phyloP scores from a whole-genome alignment of 2,888 invertebrate species.

The Trichopria drosophilae region DNA sequence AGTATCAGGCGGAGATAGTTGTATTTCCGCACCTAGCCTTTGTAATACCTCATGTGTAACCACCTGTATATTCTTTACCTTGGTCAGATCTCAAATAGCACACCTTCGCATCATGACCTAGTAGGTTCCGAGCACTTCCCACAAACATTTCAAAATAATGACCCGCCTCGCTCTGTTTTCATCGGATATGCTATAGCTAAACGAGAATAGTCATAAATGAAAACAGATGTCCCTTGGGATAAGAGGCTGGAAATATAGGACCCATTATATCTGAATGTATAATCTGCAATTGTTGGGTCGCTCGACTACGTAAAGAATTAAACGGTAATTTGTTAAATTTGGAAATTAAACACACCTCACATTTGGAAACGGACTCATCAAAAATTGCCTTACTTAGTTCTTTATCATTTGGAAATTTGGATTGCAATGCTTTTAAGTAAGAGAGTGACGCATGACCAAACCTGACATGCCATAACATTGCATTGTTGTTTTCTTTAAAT shows the following conservation, averaged over 20 bases:
- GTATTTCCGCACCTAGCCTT: constrained; percentile 19
- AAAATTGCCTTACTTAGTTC: constrained; percentile 27
- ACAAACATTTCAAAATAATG: constrained; percentile 25
- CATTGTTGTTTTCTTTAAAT: not conserved
- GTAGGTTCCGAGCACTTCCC: constrained; percentile 31
- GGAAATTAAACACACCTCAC: constrained; percentile 32
- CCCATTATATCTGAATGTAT: no score
- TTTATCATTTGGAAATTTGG: constrained; percentile 18
- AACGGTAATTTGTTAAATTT: constrained; percentile 36
- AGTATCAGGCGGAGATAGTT: no score
- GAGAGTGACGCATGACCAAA: constrained; percentile 33
- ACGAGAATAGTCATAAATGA: constrained; percentile 35
- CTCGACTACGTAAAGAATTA: constrained; percentile 15
- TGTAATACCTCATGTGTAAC: constrained; percentile 30
- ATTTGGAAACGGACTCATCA: constrained; percentile 32
- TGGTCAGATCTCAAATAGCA: constrained; percentile 35
- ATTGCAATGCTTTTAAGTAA: constrained; percentile 33
- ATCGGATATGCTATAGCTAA: constrained; percentile 34
- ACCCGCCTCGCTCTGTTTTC: constrained; percentile 27
- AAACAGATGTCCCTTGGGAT: no score
- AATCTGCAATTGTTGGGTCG: constrained; percentile 28
- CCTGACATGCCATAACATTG: constrained; percentile 13
- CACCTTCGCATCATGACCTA: constrained; percentile 32
- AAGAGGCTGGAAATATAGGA: no score
- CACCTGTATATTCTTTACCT: constrained; percentile 34